phyloP scores from a whole-genome alignment of 2,113 vertebrate species.

The Sturnus vulgaris region DNA sequence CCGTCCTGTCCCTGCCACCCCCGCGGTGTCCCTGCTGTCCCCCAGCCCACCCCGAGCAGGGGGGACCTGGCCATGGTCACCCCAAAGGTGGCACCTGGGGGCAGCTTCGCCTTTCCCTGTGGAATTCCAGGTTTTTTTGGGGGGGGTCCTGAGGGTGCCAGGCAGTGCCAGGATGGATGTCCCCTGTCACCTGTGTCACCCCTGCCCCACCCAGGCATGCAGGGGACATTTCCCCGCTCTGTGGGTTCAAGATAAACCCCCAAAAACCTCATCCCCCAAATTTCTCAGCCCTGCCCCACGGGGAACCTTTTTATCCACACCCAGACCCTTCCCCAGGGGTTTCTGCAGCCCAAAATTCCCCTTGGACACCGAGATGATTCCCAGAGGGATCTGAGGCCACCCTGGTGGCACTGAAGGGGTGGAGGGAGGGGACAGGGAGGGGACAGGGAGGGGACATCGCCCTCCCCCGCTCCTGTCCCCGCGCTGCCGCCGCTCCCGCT shows the following conservation, averaged over 20 bases:
- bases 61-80: neutral
- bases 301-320: neutral
- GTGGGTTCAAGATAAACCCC: neutral
- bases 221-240: neutral
- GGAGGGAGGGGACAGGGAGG: neutral
- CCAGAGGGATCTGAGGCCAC: accelerated
- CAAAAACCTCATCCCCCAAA: neutral
- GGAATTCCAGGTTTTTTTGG: neutral
- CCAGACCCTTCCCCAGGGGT: neutral
- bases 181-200: neutral
- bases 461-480: neutral
- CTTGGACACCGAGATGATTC: neutral
- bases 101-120: neutral
- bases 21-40: neutral
- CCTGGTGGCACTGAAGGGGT: neutral
- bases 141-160: neutral
- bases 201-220: neutral
- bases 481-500: neutral
- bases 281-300: neutral
- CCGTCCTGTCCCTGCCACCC: neutral
- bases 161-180: neutral
- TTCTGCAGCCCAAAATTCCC: neutral
- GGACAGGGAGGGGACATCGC: neutral
- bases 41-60: neutral
- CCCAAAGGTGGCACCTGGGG: neutral